Evolutionary conservation across 2,797 vertebrate species (phyloP).

Genomic region (Phataginus tricuspis): DNA sequence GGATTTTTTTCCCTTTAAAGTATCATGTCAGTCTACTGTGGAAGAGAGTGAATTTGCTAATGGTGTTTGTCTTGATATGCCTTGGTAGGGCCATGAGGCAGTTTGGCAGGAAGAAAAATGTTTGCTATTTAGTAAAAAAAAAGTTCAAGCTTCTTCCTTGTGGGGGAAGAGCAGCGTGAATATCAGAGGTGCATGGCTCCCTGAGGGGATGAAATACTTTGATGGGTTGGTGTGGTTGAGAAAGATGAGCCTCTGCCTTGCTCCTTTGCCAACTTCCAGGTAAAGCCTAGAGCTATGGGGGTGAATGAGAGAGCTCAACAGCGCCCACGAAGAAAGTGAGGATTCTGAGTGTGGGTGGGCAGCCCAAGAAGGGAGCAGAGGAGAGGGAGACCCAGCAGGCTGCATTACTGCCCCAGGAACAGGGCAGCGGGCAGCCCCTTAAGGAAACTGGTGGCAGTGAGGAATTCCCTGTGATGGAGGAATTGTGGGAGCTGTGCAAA

Average conservation of each 20-base stretch:
- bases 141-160: not conserved
- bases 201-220: not conserved
- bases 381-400: not conserved
- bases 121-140: not conserved
- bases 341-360: not conserved
- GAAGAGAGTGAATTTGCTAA: not conserved
- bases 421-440: not conserved
- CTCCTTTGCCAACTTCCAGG: not conserved
- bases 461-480: not conserved
- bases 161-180: not conserved
- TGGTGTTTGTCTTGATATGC: not conserved
- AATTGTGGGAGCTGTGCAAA: not conserved
- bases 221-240: not conserved
- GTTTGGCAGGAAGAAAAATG: not conserved
- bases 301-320: not conserved
- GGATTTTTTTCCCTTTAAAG: not conserved
- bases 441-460: not conserved
- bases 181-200: not conserved
- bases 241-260: not conserved
- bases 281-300: not conserved
- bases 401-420: not conserved
- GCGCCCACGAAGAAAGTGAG: not conserved
- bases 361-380: not conserved
- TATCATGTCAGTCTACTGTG: not conserved
- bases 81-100: not conserved